Evolutionary conservation across 1,140 invertebrate genomes (phyloP).

Genomic region (Pseudomyrmex dendroicus): DNA sequence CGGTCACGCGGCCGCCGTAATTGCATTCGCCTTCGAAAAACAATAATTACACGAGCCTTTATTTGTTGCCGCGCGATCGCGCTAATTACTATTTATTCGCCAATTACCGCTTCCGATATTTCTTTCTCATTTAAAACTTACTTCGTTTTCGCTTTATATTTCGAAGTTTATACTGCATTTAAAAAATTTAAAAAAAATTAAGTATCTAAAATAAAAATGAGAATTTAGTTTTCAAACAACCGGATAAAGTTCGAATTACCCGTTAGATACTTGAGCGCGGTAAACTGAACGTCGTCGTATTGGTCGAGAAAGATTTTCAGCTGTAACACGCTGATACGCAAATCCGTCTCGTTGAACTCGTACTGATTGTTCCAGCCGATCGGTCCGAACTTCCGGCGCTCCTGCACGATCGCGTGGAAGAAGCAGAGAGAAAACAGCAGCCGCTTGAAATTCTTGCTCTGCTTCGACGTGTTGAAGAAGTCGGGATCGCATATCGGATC

Average conservation of each 20-base stretch:
- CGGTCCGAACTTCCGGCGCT: constrained; percentile 96
- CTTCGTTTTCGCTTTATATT: not conserved
- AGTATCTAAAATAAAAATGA: no score
- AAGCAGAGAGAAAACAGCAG: constrained; percentile 95
- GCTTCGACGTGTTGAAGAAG: constrained; percentile 94
- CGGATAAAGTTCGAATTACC: constrained; percentile 67
- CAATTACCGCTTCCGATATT: not conserved
- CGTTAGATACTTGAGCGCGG: constrained; percentile 95
- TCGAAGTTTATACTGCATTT: no score
- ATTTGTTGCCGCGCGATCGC: not conserved
- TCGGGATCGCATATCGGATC: constrained; percentile 95
- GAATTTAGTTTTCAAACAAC: no score
- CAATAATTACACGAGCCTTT: constrained; percentile 10
- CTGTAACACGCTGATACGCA: constrained; percentile 95
- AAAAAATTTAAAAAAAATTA: no score
- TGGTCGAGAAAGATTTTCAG: constrained; percentile 96
- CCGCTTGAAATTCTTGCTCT: constrained; percentile 92
- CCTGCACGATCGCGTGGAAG: constrained; percentile 97
- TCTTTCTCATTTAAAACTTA: not conserved
- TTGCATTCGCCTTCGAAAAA: constrained; percentile 93
- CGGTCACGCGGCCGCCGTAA: constrained; percentile 97
- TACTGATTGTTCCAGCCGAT: constrained; percentile 98
- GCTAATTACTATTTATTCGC: not conserved
- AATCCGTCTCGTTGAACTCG: constrained; percentile 98
- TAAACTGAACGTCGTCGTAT: constrained; percentile 94